phyloP scores from a whole-genome alignment of 2,797 vertebrate species.

The Rhadinocentrus ornatus region DNA sequence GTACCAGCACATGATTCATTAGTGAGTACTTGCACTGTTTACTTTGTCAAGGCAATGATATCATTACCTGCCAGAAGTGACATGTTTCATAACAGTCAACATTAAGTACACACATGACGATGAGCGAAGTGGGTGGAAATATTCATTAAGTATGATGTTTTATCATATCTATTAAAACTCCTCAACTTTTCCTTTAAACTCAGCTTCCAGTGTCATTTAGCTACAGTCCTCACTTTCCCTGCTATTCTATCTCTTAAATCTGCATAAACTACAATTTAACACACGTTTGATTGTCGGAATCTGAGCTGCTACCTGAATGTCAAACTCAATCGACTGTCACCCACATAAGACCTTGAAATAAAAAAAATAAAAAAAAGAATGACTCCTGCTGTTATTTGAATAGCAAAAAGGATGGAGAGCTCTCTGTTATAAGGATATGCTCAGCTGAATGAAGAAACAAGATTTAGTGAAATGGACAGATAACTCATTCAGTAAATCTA shows the following conservation, averaged over 20 bases:
- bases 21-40: slow-evolving; percentile 5
- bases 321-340: slow-evolving; percentile 47
- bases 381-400: slow-evolving; percentile 17
- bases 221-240: slow-evolving; percentile 30
- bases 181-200: slow-evolving; percentile 21
- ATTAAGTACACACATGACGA: slow-evolving; percentile 31
- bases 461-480: slow-evolving; percentile 31
- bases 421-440: slow-evolving; percentile 25
- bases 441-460: slow-evolving; percentile 35
- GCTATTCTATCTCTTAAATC: slow-evolving; percentile 49
- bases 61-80: slow-evolving; percentile 28
- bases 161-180: slow-evolving; percentile 31
- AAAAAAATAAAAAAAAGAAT: slow-evolving; percentile 32
- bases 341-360: slow-evolving; percentile 25
- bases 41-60: slow-evolving; percentile 32
- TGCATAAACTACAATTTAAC: slow-evolving; percentile 50
- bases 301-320: slow-evolving; percentile 56
- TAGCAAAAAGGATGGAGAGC: slow-evolving; percentile 6
- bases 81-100: slow-evolving; percentile 45
- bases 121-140: slow-evolving; percentile 31
- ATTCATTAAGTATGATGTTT: slow-evolving; percentile 18
- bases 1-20: slow-evolving; percentile 12
- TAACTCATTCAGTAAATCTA: slow-evolving; percentile 58
- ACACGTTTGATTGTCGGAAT: slow-evolving; percentile 82
- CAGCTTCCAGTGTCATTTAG: slow-evolving; percentile 53